Evolutionary conservation across 2,888 invertebrate species (phyloP), one percentile per base, ranked within the genome.

Genomic region (Blera fallax): DNA sequence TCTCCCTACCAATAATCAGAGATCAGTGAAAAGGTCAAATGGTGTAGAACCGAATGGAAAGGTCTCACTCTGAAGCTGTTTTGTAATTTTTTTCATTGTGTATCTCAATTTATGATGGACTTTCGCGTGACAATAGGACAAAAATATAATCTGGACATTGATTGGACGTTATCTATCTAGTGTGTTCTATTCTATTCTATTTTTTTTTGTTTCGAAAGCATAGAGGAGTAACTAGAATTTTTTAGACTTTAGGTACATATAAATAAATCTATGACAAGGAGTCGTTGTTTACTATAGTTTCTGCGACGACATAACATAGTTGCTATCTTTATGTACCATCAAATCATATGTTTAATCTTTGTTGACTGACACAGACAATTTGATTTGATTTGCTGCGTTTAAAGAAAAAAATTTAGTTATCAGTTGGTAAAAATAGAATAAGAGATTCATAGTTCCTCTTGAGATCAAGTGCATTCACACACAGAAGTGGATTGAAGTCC

Each of bases 401-500:
- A 27, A 54, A 54, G 14, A 24, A 27, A 60, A 43, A n/a, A 60
- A 37, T 34, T 14, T 6, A 40, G 4, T 52, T 60, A 60, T 60
- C 58, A 60, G 24, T n/a, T 64, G 40, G 3, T 40, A 40, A 14
- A 40, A 40, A 40, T 40, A 40, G 40, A 40, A 14, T 40, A 34
- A n/a, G 6, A 11, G 11, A 2, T 40, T 11, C 3, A 3, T 10
- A 14, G 40, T 40, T 40, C 14, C 14, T 67, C 29, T 65, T 56
- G 24, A 56, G 11, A 56, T 65, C 64, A 65, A 76, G 65, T 56
- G 56, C 52, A 29, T 64, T 74, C 45, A 65, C 16, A n/a, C n/a
- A n/a, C n/a, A n/a, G n/a, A n/a, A n/a, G 48, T n/a, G 18, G 37
- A 65, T n/a, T 65, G 27, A 45, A 48, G 24, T 24, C 24, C 67